phyloP scores from a whole-genome alignment of 2,888 invertebrate species.

The Bellardia pandia region DNA sequence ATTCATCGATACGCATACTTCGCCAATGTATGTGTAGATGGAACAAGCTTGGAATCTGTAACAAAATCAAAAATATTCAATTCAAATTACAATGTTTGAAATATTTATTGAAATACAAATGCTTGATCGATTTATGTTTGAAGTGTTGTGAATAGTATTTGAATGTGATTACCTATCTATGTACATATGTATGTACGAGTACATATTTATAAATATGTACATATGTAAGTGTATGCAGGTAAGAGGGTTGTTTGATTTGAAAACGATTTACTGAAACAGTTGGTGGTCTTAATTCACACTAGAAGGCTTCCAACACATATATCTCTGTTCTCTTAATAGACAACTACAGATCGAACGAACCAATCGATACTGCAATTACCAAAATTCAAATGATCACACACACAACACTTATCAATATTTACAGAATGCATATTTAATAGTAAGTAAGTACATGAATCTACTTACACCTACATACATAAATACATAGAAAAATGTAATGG shows the following conservation, averaged over 20 bases:
- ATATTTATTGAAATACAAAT: not conserved
- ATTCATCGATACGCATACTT: slow-evolving; percentile 98
- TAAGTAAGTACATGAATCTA: too few species aligned
- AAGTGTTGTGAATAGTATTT: slow-evolving; percentile 4
- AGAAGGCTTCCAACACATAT: not conserved
- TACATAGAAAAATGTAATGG: not conserved
- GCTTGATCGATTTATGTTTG: not conserved
- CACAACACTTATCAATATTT: not conserved
- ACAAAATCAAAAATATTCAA: slow-evolving; percentile 34
- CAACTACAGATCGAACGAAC: not conserved
- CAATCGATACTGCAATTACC: slow-evolving; percentile 1
- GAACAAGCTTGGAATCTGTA: slow-evolving; percentile 93
- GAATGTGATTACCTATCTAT: not conserved
- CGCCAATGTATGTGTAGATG: slow-evolving; percentile 99
- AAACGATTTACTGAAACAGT: slow-evolving; percentile 7
- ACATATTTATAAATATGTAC: too few species aligned
- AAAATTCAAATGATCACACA: not conserved
- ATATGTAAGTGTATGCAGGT: not conserved
- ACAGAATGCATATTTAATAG: not conserved
- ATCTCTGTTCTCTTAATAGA: not conserved
- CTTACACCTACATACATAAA: too few species aligned
- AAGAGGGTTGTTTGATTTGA: not conserved
- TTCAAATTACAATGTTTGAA: not conserved
- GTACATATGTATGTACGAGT: too few species aligned
- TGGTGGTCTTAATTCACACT: slow-evolving; percentile 34